Evolutionary conservation across 2,113 vertebrate species (phyloP), one percentile per base, ranked within the genome.

Genomic region (Petromus typicus): DNA sequence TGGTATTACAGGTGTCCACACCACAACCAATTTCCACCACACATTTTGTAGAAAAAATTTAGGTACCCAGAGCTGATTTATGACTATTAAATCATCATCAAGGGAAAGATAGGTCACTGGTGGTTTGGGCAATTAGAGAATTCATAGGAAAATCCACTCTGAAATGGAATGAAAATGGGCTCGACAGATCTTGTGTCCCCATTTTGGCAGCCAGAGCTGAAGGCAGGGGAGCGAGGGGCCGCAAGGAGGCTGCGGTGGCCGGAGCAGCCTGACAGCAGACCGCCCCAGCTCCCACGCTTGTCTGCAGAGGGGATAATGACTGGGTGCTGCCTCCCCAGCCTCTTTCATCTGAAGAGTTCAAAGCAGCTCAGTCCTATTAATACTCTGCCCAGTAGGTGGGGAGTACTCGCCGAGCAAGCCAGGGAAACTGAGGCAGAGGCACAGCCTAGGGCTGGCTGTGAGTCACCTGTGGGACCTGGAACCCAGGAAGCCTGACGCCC

Each of bases 271-370:
- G 88, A 96, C 82, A 90, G 95, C 78, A 59, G 78, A 61, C 5
- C 0, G 27, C 89, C 90, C 86, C 25, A 0, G 32, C 96, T 96
- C 96, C 96, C 96, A 98, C 94, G 94, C 96, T 83, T 40, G 57
- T 23, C 76, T 23, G 14, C 6, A 32, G 4, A 75, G 83, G 45
- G 89, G 69, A 43, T 98, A 97, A 97, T 98, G 63, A 98, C 56
- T 30, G 25, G 96, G 91, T 93, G 63, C 94, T 91, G 57, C 48
- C 37, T 96, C 92, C 69, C 61, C 32, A 27, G n/a, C 69, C 73
- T 61, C 96, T 98, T 98, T 98, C 69, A 97, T 97, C 95, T 97
- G 79, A 89, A 48, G 69, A 97, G 95, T 97, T 98, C 95, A 98
- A 97, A 98, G 97, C 30, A 67, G 80, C 54, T 93, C 83, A 87